Conservation (phyloP, 2,113 vertebrate genomes). For the Ailuropoda melanoleuca region DNA sequence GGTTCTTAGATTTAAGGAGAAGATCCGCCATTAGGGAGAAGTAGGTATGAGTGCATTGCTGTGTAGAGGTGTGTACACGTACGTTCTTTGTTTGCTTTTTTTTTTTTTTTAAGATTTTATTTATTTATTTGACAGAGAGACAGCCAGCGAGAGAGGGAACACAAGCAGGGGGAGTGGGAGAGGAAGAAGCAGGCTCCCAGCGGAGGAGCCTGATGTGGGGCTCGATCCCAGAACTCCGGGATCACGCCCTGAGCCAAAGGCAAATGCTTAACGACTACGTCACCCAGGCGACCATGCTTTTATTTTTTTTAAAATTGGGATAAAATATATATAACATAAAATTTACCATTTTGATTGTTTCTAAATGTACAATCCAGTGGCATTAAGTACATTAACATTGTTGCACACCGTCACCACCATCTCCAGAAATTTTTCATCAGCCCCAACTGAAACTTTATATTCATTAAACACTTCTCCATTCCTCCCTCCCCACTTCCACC, state of each 20-base stretch:
- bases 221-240: too few relatives aligned
- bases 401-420: background rate
- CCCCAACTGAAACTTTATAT: background rate
- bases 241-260: too few relatives aligned
- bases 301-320: background rate
- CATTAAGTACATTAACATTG: background rate
- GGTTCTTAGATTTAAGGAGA: background rate
- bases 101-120: too few relatives aligned
- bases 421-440: background rate
- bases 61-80: background rate
- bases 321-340: background rate
- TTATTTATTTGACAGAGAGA: too few relatives aligned
- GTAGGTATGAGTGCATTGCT: background rate
- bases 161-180: too few relatives aligned
- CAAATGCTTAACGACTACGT: too few relatives aligned
- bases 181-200: too few relatives aligned
- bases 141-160: too few relatives aligned
- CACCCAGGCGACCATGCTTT: too few relatives aligned
- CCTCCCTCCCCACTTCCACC: background rate
- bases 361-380: background rate
- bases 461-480: background rate
- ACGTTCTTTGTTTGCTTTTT: too few relatives aligned
- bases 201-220: too few relatives aligned
- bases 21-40: background rate
- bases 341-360: background rate